Evolutionary conservation across 2,888 invertebrate genomes (phyloP), one percentile per base, ranked within the genome.

Genomic region (Eudasyphora cyanicolor): DNA sequence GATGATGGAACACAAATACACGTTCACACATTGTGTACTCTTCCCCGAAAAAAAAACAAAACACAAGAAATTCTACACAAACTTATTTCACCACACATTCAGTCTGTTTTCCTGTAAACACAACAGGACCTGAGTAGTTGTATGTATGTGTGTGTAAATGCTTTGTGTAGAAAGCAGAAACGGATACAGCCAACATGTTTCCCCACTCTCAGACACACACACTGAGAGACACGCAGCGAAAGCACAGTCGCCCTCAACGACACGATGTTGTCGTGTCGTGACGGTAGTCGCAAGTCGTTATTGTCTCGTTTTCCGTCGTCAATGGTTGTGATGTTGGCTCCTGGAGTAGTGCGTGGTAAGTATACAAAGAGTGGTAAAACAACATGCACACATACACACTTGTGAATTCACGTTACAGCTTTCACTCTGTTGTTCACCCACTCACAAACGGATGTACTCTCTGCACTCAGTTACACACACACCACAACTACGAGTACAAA

Each of bases 381-480:
- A n/a, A 64, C 67, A 67, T 21, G 17, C 64, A 64, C n/a, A 17
- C 64, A 64, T 19, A 24, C 8, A 60, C 27, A 64, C 67, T 21
- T 35, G 14, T 45, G 57, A 57, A 24, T 27, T 10, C 12, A 24
- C 14, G 57, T 57, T 57, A 38, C 19, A 71, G 21, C 42, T 10
- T 24, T 67, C 67, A 42, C 42, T 6, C 51, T 19, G 21, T n/a
- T 42, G 14, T n/a, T 57, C 45, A 32, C 64, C 51, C 69, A 42
- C 35, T 38, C 54, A 45, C 62, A 62, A 17, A 71, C 38, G 4
- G 38, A 73, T 49, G 45, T 14, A 42, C 49, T 73, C 49, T 10
- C 71, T n/a, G 57, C 49, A 67, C 73, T 49, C n/a, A n/a, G n/a
- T n/a, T n/a, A 32, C 38, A 38, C 42, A 80, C 35, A 6, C 19